phyloP scores from a whole-genome alignment of 2,113 vertebrate species.

The Pseudopipra pipra region DNA sequence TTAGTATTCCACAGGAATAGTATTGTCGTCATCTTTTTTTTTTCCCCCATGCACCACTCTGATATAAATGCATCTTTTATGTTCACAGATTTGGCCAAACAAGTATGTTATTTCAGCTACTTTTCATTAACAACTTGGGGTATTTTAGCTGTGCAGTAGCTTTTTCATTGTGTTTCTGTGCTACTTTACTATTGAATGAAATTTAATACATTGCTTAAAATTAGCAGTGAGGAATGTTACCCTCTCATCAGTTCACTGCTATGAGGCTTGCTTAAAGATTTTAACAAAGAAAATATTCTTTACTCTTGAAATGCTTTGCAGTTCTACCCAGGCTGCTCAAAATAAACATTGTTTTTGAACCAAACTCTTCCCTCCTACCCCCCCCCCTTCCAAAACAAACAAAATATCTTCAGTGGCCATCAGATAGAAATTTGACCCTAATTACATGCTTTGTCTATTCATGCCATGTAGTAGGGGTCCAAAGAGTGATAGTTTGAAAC shows the following conservation, averaged over 20 bases:
- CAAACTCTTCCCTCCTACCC: background rate
- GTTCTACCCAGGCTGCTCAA: conserved; percentile 13
- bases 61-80: conserved; percentile 53
- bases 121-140: conserved; percentile 60
- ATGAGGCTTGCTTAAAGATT: conserved; percentile 30
- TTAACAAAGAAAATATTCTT: conserved; percentile 66
- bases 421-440: conserved; percentile 48
- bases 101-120: conserved; percentile 54
- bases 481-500: background rate
- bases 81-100: conserved; percentile 21
- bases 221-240: conserved; percentile 52
- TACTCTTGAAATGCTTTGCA: conserved; percentile 25
- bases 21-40: conserved; percentile 13
- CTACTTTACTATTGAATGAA: conserved; percentile 56
- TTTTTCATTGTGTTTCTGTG: conserved; percentile 50
- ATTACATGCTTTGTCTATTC: conserved; percentile 38
- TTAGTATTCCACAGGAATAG: conserved; percentile 17
- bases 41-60: background rate
- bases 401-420: conserved; percentile 30
- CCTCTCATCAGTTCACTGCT: conserved; percentile 56
- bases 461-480: background rate
- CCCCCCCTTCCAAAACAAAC: conserved; percentile 11
- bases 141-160: conserved; percentile 43
- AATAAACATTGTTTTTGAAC: conserved; percentile 59
- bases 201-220: conserved; percentile 64